Evolutionary conservation across 2,113 vertebrate genomes (phyloP).

Genomic region (Puffinus mauretanicus): DNA sequence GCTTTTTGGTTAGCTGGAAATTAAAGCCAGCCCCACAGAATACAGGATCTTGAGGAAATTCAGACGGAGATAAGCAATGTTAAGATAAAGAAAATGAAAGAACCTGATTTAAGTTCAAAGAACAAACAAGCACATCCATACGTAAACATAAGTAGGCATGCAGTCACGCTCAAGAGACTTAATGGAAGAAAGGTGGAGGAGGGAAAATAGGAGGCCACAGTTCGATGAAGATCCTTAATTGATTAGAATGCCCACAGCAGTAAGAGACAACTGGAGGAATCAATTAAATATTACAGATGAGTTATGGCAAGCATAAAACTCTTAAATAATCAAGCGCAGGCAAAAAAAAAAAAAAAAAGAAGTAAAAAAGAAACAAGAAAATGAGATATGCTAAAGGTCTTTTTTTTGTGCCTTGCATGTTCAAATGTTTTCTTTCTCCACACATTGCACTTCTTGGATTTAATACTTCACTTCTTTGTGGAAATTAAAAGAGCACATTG

Average conservation of each 20-base stretch:
- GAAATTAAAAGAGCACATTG: slow-evolving; percentile 21
- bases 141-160: not conserved
- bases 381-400: not conserved
- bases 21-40: slow-evolving; percentile 13
- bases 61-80: not conserved
- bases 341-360: not conserved
- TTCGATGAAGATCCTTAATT: slow-evolving; percentile 60
- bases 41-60: slow-evolving; percentile 16
- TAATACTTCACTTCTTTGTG: not conserved
- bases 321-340: not conserved
- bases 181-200: slow-evolving; percentile 23
- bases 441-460: not conserved
- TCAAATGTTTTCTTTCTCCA: not conserved
- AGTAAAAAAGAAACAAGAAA: not conserved
- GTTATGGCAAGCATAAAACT: slow-evolving; percentile 37
- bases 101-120: not conserved
- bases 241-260: slow-evolving; percentile 52
- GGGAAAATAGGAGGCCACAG: slow-evolving; percentile 43
- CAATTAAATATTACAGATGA: slow-evolving; percentile 56
- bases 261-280: slow-evolving; percentile 42
- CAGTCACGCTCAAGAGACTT: not conserved
- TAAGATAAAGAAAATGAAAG: slow-evolving; percentile 39
- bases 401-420: not conserved
- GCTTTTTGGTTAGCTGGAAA: slow-evolving; percentile 18
- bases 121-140: not conserved